phyloP scores from a whole-genome alignment of 2,797 vertebrate species.

The Chromobotia macracanthus region DNA sequence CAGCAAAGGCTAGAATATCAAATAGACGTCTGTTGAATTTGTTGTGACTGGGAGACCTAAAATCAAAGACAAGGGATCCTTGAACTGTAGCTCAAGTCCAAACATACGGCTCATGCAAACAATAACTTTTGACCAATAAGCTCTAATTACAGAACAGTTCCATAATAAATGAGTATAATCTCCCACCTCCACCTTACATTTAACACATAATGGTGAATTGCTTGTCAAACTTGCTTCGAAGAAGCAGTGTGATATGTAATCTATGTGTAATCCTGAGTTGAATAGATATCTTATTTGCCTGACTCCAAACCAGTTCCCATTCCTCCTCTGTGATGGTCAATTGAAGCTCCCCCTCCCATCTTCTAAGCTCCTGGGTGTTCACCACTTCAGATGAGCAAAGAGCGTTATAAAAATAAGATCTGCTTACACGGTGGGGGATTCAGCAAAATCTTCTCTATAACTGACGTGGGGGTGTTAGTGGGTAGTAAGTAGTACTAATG shows the following conservation, averaged over 20 bases:
- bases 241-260: not conserved
- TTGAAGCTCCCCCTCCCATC: not conserved
- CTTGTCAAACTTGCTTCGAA: not conserved
- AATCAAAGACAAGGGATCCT: not conserved
- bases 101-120: not conserved
- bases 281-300: not conserved
- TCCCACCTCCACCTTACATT: not conserved
- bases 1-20: not conserved
- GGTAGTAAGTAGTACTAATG: too few species aligned
- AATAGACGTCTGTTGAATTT: not conserved
- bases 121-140: conserved; percentile 6
- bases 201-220: not conserved
- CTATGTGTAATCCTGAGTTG: not conserved
- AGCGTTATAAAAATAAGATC: not conserved
- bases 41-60: not conserved
- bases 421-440: not conserved
- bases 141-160: not conserved
- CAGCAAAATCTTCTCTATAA: not conserved
- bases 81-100: not conserved
- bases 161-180: not conserved
- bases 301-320: conserved; percentile 1
- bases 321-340: not conserved
- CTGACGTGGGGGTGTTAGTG: not conserved
- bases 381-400: not conserved
- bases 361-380: not conserved